A percentile compares a stretch with the other conserved stretches of the same genome.
These are phyloP conservation scores for Condylura cristata DNA, from an alignment of 2,113 vertebrate species.

Conservation along the genomic window DNA sequence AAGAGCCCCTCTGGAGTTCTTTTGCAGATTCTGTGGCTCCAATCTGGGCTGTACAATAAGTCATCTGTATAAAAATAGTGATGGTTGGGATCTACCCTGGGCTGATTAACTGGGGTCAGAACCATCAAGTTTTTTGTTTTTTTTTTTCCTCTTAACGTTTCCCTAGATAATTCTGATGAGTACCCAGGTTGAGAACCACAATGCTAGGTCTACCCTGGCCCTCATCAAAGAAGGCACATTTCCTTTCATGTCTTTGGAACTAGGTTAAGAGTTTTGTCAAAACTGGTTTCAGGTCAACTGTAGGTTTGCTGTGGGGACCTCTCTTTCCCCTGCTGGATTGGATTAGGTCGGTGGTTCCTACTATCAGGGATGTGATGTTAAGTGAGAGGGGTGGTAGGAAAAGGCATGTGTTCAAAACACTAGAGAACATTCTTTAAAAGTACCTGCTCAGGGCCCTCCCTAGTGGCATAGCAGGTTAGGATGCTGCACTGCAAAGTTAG, in stretches of 20 bases:
- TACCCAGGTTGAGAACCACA: background rate
- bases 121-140: too few relatives aligned
- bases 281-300: background rate
- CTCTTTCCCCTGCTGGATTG: background rate
- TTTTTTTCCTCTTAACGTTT: background rate
- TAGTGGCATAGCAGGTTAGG: too few relatives aligned
- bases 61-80: background rate
- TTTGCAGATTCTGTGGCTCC: background rate
- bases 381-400: background rate
- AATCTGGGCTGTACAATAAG: background rate
- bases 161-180: background rate
- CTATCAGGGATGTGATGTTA: background rate
- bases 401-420: background rate
- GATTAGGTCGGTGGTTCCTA: background rate
- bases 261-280: background rate
- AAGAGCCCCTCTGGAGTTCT: background rate
- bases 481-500: too few relatives aligned
- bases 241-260: conserved; percentile 4
- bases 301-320: conserved; percentile 24
- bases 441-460: background rate
- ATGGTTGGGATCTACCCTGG: background rate
- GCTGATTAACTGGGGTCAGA: background rate
- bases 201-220: background rate
- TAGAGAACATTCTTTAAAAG: background rate
- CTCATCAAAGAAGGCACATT: background rate